phyloP scores from a whole-genome alignment of 2,113 vertebrate species.

The Carassius auratus region DNA sequence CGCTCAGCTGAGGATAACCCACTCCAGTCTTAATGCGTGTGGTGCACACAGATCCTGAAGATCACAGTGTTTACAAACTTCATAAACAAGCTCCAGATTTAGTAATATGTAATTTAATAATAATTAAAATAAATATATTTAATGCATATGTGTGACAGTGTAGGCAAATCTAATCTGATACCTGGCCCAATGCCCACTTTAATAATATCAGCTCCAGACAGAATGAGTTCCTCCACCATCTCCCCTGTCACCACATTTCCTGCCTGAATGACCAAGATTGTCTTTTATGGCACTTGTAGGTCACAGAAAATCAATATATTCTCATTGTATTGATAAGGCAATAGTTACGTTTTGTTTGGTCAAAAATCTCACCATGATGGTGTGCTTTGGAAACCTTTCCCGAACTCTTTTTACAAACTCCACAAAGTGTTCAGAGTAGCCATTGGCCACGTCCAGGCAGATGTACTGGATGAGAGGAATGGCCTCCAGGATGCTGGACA shows the following conservation, averaged over 20 bases:
- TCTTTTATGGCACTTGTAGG: neutral
- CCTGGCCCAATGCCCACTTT: slow-evolving; percentile 99
- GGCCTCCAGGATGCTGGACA: slow-evolving; percentile 84
- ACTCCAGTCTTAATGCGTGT: slow-evolving; percentile 98
- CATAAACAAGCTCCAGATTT: neutral
- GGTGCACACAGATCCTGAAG: slow-evolving; percentile 93
- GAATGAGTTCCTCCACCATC: slow-evolving; percentile 98
- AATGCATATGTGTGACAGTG: neutral
- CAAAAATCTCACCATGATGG: slow-evolving; percentile 90
- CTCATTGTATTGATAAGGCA: neutral
- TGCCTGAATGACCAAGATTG: slow-evolving; percentile 74
- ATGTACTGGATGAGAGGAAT: slow-evolving; percentile 90
- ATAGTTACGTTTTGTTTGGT: too few relatives aligned
- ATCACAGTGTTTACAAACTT: neutral
- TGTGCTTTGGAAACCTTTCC: slow-evolving; percentile 89
- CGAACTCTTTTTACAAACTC: slow-evolving; percentile 93
- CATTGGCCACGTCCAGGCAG: slow-evolving; percentile 96
- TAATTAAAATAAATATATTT: neutral
- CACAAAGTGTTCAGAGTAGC: slow-evolving; percentile 97
- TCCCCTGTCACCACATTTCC: slow-evolving; percentile 98
- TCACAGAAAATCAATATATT: neutral
- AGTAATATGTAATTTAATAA: neutral
- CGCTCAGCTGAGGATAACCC: slow-evolving; percentile 96
- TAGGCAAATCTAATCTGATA: slow-evolving; percentile 53
- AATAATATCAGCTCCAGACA: slow-evolving; percentile 95